Percentiles rank a stretch among this genome's conserved stretches.
Evolutionary conservation across 2,113 vertebrate species (phyloP).

Genomic region (Chaetodon auriga): DNA sequence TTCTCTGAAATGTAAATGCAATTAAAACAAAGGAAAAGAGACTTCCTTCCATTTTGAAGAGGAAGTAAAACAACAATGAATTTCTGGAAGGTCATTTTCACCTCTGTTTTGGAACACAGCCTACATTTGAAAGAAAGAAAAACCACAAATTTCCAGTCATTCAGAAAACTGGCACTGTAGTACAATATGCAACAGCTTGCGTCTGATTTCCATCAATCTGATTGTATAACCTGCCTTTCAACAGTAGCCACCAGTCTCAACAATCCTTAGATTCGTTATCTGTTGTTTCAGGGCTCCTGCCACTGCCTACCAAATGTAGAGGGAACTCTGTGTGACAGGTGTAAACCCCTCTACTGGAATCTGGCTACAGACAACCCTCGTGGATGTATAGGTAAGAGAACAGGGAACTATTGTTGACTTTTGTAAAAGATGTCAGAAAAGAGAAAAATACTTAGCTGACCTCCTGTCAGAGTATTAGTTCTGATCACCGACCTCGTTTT

Average conservation of each 20-base stretch:
- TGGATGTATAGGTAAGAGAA: conserved; percentile 88
- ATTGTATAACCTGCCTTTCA: conserved; percentile 10
- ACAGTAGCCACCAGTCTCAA: conserved; percentile 10
- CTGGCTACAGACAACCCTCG: conserved; percentile 84
- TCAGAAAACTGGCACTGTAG: conserved; percentile 16
- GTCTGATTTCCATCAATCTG: conserved; percentile 10
- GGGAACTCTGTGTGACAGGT: conserved; percentile 87
- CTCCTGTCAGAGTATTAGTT: neutral
- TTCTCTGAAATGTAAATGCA: conserved; percentile 43
- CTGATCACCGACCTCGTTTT: conserved; percentile 20
- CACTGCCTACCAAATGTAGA: conserved; percentile 87
- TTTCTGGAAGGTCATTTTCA: conserved; percentile 14
- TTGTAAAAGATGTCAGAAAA: neutral
- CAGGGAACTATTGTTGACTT: neutral
- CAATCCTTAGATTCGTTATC: conserved; percentile 26
- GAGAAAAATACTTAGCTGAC: no score
- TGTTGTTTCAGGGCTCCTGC: conserved; percentile 86
- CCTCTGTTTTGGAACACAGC: conserved; percentile 15
- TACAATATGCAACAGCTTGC: conserved; percentile 7
- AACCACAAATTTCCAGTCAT: conserved; percentile 6
- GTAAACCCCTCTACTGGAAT: conserved; percentile 94
- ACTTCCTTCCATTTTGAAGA: conserved; percentile 68
- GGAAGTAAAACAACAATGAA: conserved; percentile 35
- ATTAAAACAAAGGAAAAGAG: conserved; percentile 70
- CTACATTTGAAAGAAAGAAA: conserved; percentile 12